Percentiles rank a stretch among this genome's conserved stretches.
phyloP scores from a whole-genome alignment of 2,113 vertebrate species.

The Steatornis caripensis region DNA sequence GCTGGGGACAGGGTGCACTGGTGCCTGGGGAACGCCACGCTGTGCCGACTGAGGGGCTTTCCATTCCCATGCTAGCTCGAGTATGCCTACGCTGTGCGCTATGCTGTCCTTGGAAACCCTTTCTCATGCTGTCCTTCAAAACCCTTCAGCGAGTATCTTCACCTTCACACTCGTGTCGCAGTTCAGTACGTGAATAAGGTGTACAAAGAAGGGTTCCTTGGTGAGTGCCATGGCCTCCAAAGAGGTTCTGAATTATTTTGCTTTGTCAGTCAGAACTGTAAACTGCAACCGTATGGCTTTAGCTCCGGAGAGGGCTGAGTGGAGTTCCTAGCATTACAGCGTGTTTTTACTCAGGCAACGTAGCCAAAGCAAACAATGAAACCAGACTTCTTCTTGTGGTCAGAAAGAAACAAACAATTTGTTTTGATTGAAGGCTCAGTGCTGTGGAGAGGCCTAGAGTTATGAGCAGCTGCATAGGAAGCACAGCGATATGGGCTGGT shows the following conservation, averaged over 20 bases:
- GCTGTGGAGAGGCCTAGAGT: neutral
- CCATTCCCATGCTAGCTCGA: neutral
- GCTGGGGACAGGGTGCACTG: neutral
- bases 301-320: neutral
- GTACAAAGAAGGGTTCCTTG: neutral
- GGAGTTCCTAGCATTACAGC: neutral
- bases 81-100: accelerated
- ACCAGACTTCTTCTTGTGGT: slow-evolving; percentile 54
- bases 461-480: slow-evolving; percentile 21
- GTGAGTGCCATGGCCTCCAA: neutral
- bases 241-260: neutral
- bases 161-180: accelerated
- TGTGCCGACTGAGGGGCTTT: neutral
- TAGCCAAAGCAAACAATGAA: slow-evolving; percentile 52
- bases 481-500: neutral
- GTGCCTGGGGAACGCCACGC: neutral
- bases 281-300: neutral
- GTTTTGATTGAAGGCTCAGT: slow-evolving; percentile 40
- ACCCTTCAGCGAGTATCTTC: neutral
- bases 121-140: neutral
- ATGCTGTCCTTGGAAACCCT: neutral
- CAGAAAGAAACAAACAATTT: slow-evolving; percentile 56
- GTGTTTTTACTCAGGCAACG: neutral
- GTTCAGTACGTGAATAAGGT: neutral
- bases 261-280: slow-evolving; percentile 9